Evolutionary conservation across 2,113 vertebrate species (phyloP), one percentile per base, ranked within the genome.

Genomic region (Pelodiscus sinensis): DNA sequence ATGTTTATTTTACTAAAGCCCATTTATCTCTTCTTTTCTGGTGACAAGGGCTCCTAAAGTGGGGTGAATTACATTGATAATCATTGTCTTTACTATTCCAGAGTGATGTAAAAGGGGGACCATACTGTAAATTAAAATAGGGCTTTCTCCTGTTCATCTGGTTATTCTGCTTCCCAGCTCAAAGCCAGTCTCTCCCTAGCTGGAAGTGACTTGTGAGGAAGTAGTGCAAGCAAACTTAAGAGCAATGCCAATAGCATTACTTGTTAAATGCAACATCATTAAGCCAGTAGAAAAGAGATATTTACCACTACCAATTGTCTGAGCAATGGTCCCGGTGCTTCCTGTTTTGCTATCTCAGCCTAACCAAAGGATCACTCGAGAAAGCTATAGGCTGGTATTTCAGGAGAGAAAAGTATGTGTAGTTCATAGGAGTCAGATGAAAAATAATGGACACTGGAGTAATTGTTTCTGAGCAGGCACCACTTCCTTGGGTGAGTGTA

Each of bases 61-160:
- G 60, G 81, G 87, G 79, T 92, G 92, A 92, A 90, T 95, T 85
- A 87, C 35, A 79, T 78, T 90, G 90, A 96, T 82, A 84, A 84
- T 54, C 29, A 82, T 77, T 21, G 55, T 56, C 73, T 83, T 84
- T 95, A 73, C 6, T 57, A 81, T 85, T 12, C 89, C 81, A 92
- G 1, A 93, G 85, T 83, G 75, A 92, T 51, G 73, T 90, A 96
- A 92, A 95, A 81, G 73, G 56, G 9, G 9, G 52, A 11, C 22
- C 24, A 80, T 92, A 68, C 3, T 81, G 79, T 82, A n/a, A 60
- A 9, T 51, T 87, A 81, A 56, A 82, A 11, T 71, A 31, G 35
- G 65, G n/a, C 65, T n/a, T n/a, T 21, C 65, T 87, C 92, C 71
- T 31, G 92, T 94, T 85, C 86, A 90, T 90, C 82, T 96, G 88